A percentile compares a stretch with the other conserved stretches of the same genome.
phyloP scores from a whole-genome alignment of 2,888 invertebrate species.

The Uropetala carovei region DNA sequence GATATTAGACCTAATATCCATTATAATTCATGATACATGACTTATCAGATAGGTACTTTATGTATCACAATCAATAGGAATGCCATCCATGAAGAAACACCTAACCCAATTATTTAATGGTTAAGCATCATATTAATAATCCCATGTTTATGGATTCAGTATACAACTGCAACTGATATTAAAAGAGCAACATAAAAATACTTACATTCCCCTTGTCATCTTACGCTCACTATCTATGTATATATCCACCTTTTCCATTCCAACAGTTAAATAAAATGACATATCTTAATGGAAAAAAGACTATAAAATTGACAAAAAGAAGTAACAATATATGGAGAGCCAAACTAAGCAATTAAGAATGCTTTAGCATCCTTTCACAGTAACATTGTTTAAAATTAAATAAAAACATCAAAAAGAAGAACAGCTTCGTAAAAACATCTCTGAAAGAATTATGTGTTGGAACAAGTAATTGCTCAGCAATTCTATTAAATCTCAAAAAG shows the following conservation, averaged over 20 bases:
- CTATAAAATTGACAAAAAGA: not conserved
- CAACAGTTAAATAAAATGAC: not conserved
- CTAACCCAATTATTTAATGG: not conserved
- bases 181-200: not conserved
- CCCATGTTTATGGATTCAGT: not conserved
- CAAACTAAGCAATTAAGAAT: not conserved
- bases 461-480: not conserved
- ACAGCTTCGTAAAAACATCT: not conserved
- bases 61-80: slow-evolving; percentile 43
- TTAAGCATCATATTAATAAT: not conserved
- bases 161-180: not conserved
- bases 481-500: not conserved
- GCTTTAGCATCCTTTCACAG: no score
- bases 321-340: not conserved
- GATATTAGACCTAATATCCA: not conserved
- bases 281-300: not conserved
- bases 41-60: not conserved
- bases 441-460: not conserved
- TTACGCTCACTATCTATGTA: not conserved
- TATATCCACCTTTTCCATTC: not conserved
- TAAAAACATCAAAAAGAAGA: not conserved
- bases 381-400: not conserved
- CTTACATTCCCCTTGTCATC: not conserved
- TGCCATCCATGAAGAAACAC: not conserved
- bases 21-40: not conserved